Conservation (phyloP, 2,113 vertebrate species). For the Scomber scombrus region DNA sequence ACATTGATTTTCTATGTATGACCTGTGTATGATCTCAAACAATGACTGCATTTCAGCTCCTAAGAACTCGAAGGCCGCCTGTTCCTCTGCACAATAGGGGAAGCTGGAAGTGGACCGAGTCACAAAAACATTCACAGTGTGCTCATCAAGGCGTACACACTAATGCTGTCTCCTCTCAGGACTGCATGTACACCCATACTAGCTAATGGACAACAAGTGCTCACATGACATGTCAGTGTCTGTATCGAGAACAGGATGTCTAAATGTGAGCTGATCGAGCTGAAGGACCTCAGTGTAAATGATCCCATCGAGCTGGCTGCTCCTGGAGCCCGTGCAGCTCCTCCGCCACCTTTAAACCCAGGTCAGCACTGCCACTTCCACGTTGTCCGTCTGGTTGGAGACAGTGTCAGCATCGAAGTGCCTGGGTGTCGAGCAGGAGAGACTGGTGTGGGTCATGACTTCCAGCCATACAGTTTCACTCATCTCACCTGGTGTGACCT, state of each 20-base stretch:
- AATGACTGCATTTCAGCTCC: constrained; percentile 40
- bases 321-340: constrained; percentile 32
- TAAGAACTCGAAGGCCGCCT: neutral
- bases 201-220: constrained; percentile 35
- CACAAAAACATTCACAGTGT: neutral
- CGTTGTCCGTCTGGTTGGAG: constrained; percentile 78
- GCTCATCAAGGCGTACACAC: constrained; percentile 3
- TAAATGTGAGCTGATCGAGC: constrained; percentile 87
- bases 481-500: constrained; percentile 96
- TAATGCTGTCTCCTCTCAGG: constrained; percentile 16
- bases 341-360: constrained; percentile 44
- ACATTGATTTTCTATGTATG: neutral
- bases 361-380: constrained; percentile 66
- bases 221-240: constrained; percentile 54
- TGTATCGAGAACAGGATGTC: constrained; percentile 74
- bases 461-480: constrained; percentile 88
- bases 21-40: constrained; percentile 10
- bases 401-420: constrained; percentile 75
- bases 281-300: constrained; percentile 82
- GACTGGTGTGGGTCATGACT: constrained; percentile 87
- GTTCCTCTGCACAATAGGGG: neutral
- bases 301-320: constrained; percentile 83
- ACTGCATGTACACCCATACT: neutral
- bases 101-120: constrained; percentile 13
- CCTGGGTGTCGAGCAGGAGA: constrained; percentile 62